phyloP scores from a whole-genome alignment of 2,113 vertebrate genomes.

The Oryzias woworae region DNA sequence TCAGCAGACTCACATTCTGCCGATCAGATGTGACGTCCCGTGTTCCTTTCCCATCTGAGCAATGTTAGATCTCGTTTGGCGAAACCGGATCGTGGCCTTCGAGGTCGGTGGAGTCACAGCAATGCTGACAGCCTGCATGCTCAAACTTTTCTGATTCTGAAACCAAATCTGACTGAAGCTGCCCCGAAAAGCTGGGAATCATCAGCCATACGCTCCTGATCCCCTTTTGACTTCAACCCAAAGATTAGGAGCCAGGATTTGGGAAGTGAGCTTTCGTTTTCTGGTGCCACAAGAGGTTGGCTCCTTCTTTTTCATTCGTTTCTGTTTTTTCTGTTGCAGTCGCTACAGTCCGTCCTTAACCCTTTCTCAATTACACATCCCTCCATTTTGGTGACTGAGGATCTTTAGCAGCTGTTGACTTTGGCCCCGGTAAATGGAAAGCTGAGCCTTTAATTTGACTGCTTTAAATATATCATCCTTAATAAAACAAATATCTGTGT shows the following conservation, averaged over 20 bases:
- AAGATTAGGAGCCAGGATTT: conserved; percentile 49
- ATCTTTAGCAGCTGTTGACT: conserved; percentile 78
- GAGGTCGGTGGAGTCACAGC: conserved; percentile 21
- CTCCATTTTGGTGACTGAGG: conserved; percentile 52
- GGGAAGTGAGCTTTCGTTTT: conserved; percentile 24
- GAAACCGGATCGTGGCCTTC: conserved; percentile 3
- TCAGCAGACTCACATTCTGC: conserved; percentile 8
- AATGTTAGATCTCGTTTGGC: conserved; percentile 10
- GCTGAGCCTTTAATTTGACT: conserved; percentile 79
- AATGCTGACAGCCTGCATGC: conserved; percentile 45
- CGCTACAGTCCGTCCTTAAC: conserved; percentile 33
- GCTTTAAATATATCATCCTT: conserved; percentile 73
- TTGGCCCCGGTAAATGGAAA: conserved; percentile 74
- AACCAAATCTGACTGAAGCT: conserved; percentile 48
- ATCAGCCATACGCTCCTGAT: conserved; percentile 40
- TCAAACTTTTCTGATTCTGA: conserved; percentile 46
- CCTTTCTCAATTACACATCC: conserved; percentile 21
- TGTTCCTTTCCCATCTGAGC: conserved; percentile 25
- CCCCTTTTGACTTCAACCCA: conserved; percentile 29
- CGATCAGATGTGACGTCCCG: conserved; percentile 18
- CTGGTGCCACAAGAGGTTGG: conserved; percentile 49
- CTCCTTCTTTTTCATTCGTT: conserved; percentile 4
- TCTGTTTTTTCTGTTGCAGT: conserved; percentile 19
- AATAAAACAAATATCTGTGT: conserved; percentile 83
- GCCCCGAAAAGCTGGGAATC: conserved; percentile 54